Base-by-base conservation (phyloP, 1,140 invertebrate genomes). In the Bactericera cockerelli region DNA sequence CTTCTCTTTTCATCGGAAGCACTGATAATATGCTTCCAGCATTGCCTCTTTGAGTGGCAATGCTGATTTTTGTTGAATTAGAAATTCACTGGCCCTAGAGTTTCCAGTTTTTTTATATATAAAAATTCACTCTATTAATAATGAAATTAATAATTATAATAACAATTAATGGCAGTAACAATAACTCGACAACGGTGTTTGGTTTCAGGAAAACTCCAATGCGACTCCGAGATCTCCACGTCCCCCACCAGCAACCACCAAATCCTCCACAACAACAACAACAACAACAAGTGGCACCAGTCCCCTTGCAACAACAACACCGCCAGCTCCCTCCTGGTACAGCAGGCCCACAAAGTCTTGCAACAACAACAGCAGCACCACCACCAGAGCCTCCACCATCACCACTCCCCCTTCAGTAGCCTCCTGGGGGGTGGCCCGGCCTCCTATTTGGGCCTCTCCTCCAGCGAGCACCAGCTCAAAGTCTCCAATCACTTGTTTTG, bases 281-380 rank as follows among this genome's bases (percentile, higher is more conserved):
- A 42, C 42, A 61, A 36, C 25, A 39, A 39, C 25, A 25, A 55
- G 55, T 22, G 31, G 22, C 31, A 56, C 24, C 26, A 36, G 16
- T 39, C 28, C 19, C 19, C 25, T 13, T 57, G 33, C 42, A 42
- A 28, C 56, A 56, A 36, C n/a, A 31, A 24, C 31, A 22, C 26
- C 16, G 10, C 39, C 53, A 11, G 55, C 54, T 16, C 6, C 19
- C 54, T 59, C 42, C 2, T 58, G 59, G 55, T 55, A 28, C 62
- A 65, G 38, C 24, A 54, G 13, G 56, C 56, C 19, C 55, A 56
- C n/a, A 59, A 63, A 39, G 55, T 56, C 2, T 25, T 55, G n/a
- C 26, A 26, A 13, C 59, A 60, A 28, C 61, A 64, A 55, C 63
- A 64, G 11, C 59, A 64, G 22, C 65, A 66, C 31, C 62, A 67